Percentiles rank a stretch among this genome's conserved stretches.
phyloP scores from a whole-genome alignment of 2,113 vertebrate species.

The Microcebus griseorufus region DNA sequence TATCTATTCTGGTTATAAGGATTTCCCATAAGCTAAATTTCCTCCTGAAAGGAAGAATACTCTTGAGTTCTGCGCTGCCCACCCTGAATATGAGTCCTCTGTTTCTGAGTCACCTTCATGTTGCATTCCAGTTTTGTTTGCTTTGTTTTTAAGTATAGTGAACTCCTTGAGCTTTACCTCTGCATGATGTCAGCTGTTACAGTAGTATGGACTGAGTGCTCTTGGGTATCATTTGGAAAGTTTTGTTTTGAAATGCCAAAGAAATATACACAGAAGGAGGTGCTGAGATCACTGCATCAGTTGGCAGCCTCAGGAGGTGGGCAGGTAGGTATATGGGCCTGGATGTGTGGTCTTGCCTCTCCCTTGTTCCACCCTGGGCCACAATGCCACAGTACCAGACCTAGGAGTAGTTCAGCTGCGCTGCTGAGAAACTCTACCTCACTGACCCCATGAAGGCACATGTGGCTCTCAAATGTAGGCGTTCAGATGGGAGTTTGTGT shows the following conservation, averaged over 20 bases:
- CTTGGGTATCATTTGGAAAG: background rate
- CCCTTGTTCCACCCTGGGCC: no score
- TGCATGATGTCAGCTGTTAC: background rate
- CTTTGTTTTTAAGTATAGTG: background rate
- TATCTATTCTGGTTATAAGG: background rate
- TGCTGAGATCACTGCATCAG: background rate
- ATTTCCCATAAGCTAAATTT: background rate
- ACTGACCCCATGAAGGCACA: constrained; percentile 97
- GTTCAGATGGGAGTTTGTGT: constrained; percentile 95
- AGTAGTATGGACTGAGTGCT: background rate
- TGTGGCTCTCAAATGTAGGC: constrained; percentile 98
- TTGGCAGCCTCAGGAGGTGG: no score
- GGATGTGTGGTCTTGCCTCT: no score
- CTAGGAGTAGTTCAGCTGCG: constrained; percentile 80
- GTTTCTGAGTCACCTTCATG: background rate
- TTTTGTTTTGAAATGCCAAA: constrained; percentile 6
- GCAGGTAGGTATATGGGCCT: no score
- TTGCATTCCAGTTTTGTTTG: background rate
- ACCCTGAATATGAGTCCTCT: background rate
- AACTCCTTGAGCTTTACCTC: background rate
- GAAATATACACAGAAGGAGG: background rate
- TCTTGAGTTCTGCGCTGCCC: background rate
- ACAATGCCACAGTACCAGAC: no score
- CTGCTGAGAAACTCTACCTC: constrained; percentile 96
- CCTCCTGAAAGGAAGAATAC: background rate